Evolutionary conservation across 2,113 vertebrate species (phyloP), one percentile per base, ranked within the genome.

Genomic region (Quiscalus mexicanus): DNA sequence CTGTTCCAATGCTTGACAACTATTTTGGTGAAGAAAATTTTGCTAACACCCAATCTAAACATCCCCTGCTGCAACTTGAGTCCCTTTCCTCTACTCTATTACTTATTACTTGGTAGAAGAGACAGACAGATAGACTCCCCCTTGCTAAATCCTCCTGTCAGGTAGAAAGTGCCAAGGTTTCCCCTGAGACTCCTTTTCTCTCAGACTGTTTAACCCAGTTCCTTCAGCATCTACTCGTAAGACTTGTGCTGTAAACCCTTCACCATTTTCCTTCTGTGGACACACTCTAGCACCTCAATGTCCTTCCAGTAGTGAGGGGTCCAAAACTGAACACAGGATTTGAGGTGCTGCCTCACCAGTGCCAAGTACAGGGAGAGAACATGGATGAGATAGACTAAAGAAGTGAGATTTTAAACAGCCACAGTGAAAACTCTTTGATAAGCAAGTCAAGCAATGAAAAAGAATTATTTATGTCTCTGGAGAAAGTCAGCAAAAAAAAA

Each of bases 81-180:
- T 41, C 53, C 0, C 4, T 55, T 62, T 74, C 6, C 10, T 55
- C 47, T 42, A 33, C 7, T 37, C 13, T 86, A 5, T 62, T 12
- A 10, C 6, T 27, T 31, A n/a, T 14, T 41, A 35, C 12, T 10
- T 62, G 30, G 22, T 7, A 55, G n/a, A 49, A 62, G 45, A 74
- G 45, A 25, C 15, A 24, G 6, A 22, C 6, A 49, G 23, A 45
- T 6, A 58, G 28, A 41, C 12, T 3, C 13, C 15, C 28, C 6
- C 8, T 62, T 15, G 1, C 13, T 37, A 18, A 4, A 68, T 2
- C 5, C 13, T 21, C 9, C 3, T 30, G 31, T 44, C 47, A 44
- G 22, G 62, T 6, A 44, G 35, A 28, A 14, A 44, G 31, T 0
- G 0, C 6, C 30, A 10, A 56, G 5, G 14, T 50, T 47, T 56